A percentile compares a stretch with the other conserved stretches of the same genome.
Evolutionary conservation across 2,888 invertebrate species (phyloP).

Genomic region (Melolontha melolontha): DNA sequence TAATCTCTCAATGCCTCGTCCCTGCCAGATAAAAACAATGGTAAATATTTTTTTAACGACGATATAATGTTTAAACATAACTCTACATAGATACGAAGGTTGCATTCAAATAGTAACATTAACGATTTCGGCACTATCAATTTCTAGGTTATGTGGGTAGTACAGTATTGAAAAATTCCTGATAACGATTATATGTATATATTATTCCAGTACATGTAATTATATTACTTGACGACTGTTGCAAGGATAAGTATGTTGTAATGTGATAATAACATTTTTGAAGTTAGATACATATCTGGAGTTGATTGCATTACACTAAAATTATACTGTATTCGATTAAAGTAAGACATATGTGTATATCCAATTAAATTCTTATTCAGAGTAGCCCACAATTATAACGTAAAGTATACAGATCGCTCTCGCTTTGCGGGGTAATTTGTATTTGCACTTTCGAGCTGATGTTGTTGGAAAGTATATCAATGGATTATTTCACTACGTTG

Average conservation of each 20-base stretch:
- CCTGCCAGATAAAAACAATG: slow-evolving; percentile 33
- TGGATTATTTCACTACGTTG: too few relatives aligned
- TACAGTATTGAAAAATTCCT: slow-evolving; percentile 16
- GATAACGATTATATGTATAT: background rate
- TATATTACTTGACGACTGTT: background rate
- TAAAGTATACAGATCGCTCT: too few relatives aligned
- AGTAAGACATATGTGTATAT: too few relatives aligned
- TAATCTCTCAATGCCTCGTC: slow-evolving; percentile 33
- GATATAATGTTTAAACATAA: slow-evolving; percentile 23
- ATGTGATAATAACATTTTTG: too few relatives aligned
- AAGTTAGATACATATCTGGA: too few relatives aligned
- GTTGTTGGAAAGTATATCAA: too few relatives aligned
- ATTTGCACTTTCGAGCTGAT: too few relatives aligned
- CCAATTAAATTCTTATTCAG: too few relatives aligned
- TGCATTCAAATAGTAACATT: slow-evolving; percentile 29
- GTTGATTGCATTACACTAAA: too few relatives aligned
- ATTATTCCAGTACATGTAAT: background rate
- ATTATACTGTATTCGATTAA: too few relatives aligned
- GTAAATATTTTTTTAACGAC: slow-evolving; percentile 34
- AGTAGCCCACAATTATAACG: too few relatives aligned
- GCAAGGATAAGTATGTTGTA: slow-evolving; percentile 1
- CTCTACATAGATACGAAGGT: slow-evolving; percentile 11
- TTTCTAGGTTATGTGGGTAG: slow-evolving; percentile 34
- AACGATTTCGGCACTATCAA: slow-evolving; percentile 25
- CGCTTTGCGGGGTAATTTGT: too few relatives aligned